A percentile compares a stretch with the other conserved stretches of the same genome.
Evolutionary conservation across 2,888 invertebrate genomes (phyloP).

Genomic region (Drosophila robusta): DNA sequence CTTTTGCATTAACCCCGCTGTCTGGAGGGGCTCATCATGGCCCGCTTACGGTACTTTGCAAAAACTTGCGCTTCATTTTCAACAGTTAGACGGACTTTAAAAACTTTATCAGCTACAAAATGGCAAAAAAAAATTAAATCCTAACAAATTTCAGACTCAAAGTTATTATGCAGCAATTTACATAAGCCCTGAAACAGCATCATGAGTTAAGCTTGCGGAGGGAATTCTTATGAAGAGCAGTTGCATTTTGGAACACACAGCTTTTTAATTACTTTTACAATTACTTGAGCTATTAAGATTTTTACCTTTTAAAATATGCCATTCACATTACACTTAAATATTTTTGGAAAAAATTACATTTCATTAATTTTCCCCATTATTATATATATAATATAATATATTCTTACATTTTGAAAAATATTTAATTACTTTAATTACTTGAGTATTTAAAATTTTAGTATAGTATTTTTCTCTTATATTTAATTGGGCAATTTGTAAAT

Average conservation of each 20-base stretch:
- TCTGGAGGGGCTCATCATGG: slow-evolving; percentile 26
- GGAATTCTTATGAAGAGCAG: neutral
- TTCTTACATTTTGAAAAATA: too few relatives aligned
- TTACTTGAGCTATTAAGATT: neutral
- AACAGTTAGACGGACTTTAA: slow-evolving; percentile 38
- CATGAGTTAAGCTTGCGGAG: neutral
- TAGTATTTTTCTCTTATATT: neutral
- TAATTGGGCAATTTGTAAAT: neutral
- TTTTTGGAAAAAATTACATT: neutral
- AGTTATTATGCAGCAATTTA: slow-evolving; percentile 31
- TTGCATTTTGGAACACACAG: neutral
- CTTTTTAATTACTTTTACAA: neutral
- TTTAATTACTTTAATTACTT: neutral
- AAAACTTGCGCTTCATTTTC: slow-evolving; percentile 36
- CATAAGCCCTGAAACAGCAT: slow-evolving; percentile 20
- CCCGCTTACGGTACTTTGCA: slow-evolving; percentile 39
- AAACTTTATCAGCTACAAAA: slow-evolving; percentile 24
- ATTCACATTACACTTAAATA: too few relatives aligned
- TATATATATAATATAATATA: neutral
- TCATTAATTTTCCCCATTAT: too few relatives aligned
- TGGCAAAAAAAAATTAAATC: neutral
- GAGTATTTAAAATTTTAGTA: neutral
- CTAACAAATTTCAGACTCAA: slow-evolving; percentile 13
- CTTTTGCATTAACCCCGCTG: slow-evolving; percentile 14
- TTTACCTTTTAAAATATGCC: too few relatives aligned